Evolutionary conservation across 2,888 invertebrate species (phyloP), one percentile per base, ranked within the genome.

Genomic region (Callinectes sapidus): DNA sequence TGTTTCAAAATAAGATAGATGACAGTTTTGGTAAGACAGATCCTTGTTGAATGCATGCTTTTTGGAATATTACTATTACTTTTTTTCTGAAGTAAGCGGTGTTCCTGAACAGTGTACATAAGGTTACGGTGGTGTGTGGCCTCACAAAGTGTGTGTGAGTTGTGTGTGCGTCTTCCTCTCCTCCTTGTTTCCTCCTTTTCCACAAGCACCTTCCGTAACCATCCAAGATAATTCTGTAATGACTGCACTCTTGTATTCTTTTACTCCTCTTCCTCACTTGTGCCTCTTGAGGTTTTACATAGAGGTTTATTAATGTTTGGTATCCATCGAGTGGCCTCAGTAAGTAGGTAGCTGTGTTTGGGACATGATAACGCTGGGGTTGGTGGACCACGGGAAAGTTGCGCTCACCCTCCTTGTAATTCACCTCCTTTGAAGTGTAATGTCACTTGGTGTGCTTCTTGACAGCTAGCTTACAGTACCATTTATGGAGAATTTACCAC

Each of bases 61-160:
- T 91, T 91, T 88, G 91, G 89, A 92, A 61, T 81, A 81, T 85
- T 81, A 66, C 39, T 81, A 81, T 81, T 81, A 32, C 81, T 81
- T 61, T 87, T 90, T 92, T 92, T 88, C 90, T 92, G 92, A 92
- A 90, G 90, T 94, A 92, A 94, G 93, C 92, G 93, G 93, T 94
- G 92, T 94, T 91, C 93, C 92, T 94, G 93, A 91, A 77, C 92
- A 92, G 93, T 94, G 93, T 94, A 94, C 92, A 94, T 94, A 94
- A 32, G 85, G 92, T 85, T 90, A 89, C 85, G 90, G 92, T 92
- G 88, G 92, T 92, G 90, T 92, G 92, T 55, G 92, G 92, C 92
- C 92, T 90, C 90, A 81, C 88, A 87, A 71, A 87, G 90, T 90
- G 92, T 92, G 90, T 71, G 71, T 71, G 71, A 28, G 71, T 71